Evolutionary conservation across 2,888 invertebrate species (phyloP), one percentile per base, ranked within the genome.

Genomic region (Caradrina clavipalpis): DNA sequence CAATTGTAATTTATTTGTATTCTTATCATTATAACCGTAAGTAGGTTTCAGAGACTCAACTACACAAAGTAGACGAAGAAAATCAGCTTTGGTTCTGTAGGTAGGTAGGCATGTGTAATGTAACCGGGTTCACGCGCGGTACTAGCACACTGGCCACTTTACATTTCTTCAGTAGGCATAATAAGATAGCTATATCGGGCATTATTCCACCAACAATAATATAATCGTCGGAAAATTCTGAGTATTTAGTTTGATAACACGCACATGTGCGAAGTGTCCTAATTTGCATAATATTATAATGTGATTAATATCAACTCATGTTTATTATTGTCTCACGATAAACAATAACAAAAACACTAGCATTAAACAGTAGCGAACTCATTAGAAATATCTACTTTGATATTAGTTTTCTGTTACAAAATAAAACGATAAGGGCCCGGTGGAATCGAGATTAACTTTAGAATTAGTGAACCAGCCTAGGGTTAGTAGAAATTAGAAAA

Each of bases 141-240:
- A 39, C 39, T 39, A 39, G 39, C 2, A 39, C 39, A 50, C 21
- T 42, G 39, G 39, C 50, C 31, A 8, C 8, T 35, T 39, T 47
- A 26, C 45, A 53, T 49, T 13, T 62, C 5, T 56, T 7, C 10
- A 39, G 39, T 54, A 58, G 39, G 17, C 26, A 15, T 49, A 54
- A n/a, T 31, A 49, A 49, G 22, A 55, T 35, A 45, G 49, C 45
- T 45, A n/a, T 61, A 80, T 80, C 70, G 49, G 73, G 69, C 69
- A 76, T 53, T 69, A 71, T 63, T 51, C 50, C 35, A 76, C 50
- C 59, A 47, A 49, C 42, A 55, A 69, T 26, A 58, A 31, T 53
- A 63, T 66, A 54, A 63, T 65, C 68, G 19, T 42, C 42, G 55
- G 73, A 75, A 69, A 73, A 31, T 73, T 78, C 51, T 67, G 53